Evolutionary conservation across 2,888 invertebrate genomes (phyloP).

Genomic region (Malthinus seriepunctatus): DNA sequence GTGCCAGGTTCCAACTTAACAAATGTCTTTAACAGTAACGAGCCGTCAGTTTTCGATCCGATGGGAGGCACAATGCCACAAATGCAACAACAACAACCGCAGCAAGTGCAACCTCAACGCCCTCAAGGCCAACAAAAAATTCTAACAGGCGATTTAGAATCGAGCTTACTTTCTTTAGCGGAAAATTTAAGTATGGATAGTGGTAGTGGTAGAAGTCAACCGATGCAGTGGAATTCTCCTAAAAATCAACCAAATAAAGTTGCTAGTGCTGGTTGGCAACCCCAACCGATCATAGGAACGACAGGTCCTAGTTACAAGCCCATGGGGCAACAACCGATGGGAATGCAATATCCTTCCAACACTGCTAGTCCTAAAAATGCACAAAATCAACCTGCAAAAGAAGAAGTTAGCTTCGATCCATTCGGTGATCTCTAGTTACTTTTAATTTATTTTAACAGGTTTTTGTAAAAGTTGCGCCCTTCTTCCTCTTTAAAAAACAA

Average conservation of each 20-base stretch:
- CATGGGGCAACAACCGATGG: constrained; percentile 61
- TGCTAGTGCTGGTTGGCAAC: constrained; percentile 80
- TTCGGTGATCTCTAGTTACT: constrained; percentile 54
- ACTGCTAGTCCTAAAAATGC: constrained; percentile 46
- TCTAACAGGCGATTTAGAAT: constrained; percentile 91
- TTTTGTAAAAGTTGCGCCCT: neutral
- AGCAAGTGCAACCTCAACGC: constrained; percentile 41
- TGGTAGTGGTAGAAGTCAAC: constrained; percentile 52
- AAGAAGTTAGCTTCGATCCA: constrained; percentile 52
- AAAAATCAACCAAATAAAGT: constrained; percentile 75
- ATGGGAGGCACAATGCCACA: constrained; percentile 59
- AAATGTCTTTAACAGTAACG: constrained; percentile 57
- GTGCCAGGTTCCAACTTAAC: constrained; percentile 46
- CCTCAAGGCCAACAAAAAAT: constrained; percentile 59
- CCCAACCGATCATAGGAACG: constrained; percentile 85
- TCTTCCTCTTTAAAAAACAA: no score
- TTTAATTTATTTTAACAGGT: neutral
- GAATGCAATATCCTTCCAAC: constrained; percentile 37
- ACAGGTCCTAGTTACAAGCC: constrained; percentile 83
- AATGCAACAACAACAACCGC: constrained; percentile 59
- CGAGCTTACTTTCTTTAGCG: constrained; percentile 89
- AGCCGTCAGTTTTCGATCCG: constrained; percentile 61
- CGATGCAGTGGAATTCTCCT: constrained; percentile 83
- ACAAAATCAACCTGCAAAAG: constrained; percentile 38
- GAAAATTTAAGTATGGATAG: constrained; percentile 90